These are phyloP conservation scores for Conger conger DNA, from an alignment of 2,113 vertebrate species.

Conservation along the genomic window DNA sequence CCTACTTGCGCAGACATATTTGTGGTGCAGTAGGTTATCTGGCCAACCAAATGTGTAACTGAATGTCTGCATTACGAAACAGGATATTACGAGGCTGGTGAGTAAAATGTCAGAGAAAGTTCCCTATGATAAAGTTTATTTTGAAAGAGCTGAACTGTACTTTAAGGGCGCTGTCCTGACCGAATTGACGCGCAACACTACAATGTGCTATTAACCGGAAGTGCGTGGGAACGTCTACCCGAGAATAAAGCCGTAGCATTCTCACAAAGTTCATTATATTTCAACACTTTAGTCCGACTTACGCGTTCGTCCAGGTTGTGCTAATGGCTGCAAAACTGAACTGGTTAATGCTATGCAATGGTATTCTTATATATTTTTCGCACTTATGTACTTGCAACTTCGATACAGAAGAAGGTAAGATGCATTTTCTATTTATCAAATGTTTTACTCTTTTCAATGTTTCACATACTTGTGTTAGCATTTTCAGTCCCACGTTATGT, in stretches of 20 bases:
- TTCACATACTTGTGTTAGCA: background rate
- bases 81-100: background rate
- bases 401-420: constrained; percentile 22
- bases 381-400: background rate
- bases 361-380: background rate
- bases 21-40: background rate
- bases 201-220: constrained; percentile 53
- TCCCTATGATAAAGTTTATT: background rate
- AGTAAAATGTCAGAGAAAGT: background rate
- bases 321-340: background rate
- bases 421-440: background rate
- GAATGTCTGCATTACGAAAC: constrained; percentile 2
- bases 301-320: background rate
- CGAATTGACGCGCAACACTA: background rate
- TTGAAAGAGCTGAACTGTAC: background rate
- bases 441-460: background rate
- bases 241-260: constrained; percentile 30
- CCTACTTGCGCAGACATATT: too few relatives aligned
- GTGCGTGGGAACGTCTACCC: constrained; percentile 41
- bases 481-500: background rate
- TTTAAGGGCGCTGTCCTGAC: background rate
- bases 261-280: constrained; percentile 42
- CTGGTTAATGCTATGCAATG: background rate
- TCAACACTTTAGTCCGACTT: background rate
- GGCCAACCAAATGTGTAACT: background rate